Percentiles rank a stretch among this genome's conserved stretches.
phyloP scores from a whole-genome alignment of 2,113 vertebrate genomes.

The Nesoenas mayeri region DNA sequence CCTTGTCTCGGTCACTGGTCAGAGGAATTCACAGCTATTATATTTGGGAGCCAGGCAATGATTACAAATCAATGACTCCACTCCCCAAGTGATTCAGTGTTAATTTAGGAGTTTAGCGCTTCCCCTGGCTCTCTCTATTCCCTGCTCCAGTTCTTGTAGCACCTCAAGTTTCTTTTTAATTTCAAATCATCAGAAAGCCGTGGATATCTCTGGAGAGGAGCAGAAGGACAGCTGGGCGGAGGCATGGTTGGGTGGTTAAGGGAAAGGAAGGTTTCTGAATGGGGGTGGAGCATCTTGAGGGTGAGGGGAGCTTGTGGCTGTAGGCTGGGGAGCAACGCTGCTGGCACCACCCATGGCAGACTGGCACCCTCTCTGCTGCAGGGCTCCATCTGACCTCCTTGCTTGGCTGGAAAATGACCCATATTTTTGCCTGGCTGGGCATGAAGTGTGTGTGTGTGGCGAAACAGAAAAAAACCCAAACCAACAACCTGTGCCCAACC shows the following conservation, averaged over 20 bases:
- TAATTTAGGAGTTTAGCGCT: not conserved
- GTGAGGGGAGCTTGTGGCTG: not conserved
- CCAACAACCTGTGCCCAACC: not conserved
- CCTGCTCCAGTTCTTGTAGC: not conserved
- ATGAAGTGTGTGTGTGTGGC: not conserved
- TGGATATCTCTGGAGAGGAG: not conserved
- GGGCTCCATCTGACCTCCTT: not conserved
- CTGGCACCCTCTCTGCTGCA: fast-evolving
- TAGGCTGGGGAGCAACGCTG: not conserved
- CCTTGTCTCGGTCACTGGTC: not conserved
- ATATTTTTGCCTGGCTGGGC: not conserved
- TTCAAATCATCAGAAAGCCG: not conserved
- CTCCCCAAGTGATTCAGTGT: not conserved
- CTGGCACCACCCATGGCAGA: not conserved
- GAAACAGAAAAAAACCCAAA: not conserved
- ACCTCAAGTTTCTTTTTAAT: not conserved
- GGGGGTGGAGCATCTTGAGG: not conserved
- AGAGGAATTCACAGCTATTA: slow-evolving; percentile 17
- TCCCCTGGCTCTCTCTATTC: not conserved
- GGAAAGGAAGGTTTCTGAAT: not conserved
- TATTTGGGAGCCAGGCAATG: not conserved
- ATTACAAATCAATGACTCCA: slow-evolving; percentile 30
- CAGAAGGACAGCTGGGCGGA: not conserved
- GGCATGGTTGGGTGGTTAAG: not conserved
- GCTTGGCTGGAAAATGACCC: not conserved